These are phyloP conservation scores for Anarsia innoxiella DNA, from an alignment of 2,888 invertebrate species.

Conservation along the genomic window DNA sequence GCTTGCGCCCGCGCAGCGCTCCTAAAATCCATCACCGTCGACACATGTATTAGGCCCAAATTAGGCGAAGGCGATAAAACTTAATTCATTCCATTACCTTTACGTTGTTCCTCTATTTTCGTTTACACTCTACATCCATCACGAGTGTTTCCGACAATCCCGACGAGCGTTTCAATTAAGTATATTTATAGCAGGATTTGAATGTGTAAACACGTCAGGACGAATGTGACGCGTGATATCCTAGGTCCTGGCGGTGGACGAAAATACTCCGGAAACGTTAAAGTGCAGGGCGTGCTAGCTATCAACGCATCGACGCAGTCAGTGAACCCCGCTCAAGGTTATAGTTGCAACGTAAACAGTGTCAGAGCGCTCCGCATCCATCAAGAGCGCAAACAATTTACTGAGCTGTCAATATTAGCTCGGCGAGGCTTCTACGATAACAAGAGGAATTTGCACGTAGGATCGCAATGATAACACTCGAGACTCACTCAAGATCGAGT, in stretches of 20 bases:
- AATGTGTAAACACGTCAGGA: conserved; percentile 30
- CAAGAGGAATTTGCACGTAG: conserved; percentile 14
- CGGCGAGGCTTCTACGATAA: conserved; percentile 10
- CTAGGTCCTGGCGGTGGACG: conserved; percentile 46
- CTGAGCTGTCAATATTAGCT: conserved; percentile 51
- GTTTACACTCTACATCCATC: conserved; percentile 19
- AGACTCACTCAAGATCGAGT: conserved; percentile 1
- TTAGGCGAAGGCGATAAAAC: conserved; percentile 46
- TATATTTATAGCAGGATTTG: conserved; percentile 26
- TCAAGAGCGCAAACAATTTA: conserved; percentile 57
- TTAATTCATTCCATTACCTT: conserved; percentile 34
- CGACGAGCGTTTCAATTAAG: conserved; percentile 21
- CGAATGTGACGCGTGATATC: conserved; percentile 43
- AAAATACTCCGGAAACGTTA: conserved; percentile 59
- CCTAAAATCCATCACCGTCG: conserved; percentile 44
- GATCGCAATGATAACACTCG: conserved; percentile 7
- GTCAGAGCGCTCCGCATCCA: conserved; percentile 48
- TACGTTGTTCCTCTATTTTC: conserved; percentile 21
- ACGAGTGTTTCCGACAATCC: conserved; percentile 12
- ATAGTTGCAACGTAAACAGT: conserved; percentile 47
- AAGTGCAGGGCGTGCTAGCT: conserved; percentile 46
- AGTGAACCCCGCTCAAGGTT: conserved; percentile 61
- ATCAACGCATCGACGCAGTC: conserved; percentile 44
- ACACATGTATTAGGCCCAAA: conserved; percentile 46
- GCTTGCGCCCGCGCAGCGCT: conserved; percentile 40